Evolutionary conservation across 2,888 invertebrate species (phyloP).

Genomic region (Epicampocera succincta): DNA sequence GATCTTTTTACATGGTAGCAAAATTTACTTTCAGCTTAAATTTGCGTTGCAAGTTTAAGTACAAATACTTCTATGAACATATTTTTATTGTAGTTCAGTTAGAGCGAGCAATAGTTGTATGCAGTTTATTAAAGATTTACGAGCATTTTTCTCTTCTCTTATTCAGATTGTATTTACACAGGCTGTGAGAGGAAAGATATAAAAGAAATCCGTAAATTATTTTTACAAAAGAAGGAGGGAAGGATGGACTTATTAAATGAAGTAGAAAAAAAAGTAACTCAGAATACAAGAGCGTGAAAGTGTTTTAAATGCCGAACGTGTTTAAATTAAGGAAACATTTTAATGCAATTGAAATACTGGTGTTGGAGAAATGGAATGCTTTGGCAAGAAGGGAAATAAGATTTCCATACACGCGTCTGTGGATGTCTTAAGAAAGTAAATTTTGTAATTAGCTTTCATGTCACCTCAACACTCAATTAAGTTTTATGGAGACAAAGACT

Average conservation of each 20-base stretch:
- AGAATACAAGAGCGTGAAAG: constrained; percentile 1
- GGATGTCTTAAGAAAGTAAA: too few relatives aligned
- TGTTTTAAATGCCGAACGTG: constrained; percentile 31
- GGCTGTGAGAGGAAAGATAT: constrained; percentile 48
- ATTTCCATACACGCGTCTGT: too few relatives aligned
- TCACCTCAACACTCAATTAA: too few relatives aligned
- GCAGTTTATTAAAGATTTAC: constrained; percentile 41
- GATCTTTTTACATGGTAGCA: constrained; percentile 5
- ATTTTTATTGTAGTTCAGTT: constrained; percentile 16
- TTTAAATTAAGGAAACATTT: constrained; percentile 51
- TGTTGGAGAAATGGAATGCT: too few relatives aligned
- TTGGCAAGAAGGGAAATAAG: too few relatives aligned
- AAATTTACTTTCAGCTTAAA: constrained; percentile 38
- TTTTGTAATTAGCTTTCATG: too few relatives aligned
- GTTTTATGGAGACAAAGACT: too few relatives aligned
- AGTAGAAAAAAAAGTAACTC: constrained; percentile 4
- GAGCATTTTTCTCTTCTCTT: constrained; percentile 34
- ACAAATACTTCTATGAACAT: constrained; percentile 15
- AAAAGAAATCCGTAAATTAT: constrained; percentile 28
- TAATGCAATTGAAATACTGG: neutral
- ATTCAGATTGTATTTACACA: constrained; percentile 64
- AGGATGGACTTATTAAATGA: constrained; percentile 14
- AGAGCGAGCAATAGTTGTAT: constrained; percentile 41
- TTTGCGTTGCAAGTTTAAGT: constrained; percentile 36
- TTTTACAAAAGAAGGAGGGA: constrained; percentile 13